Evolutionary conservation across 2,113 vertebrate species (phyloP).

Genomic region (Nothobranchius kuhntae): DNA sequence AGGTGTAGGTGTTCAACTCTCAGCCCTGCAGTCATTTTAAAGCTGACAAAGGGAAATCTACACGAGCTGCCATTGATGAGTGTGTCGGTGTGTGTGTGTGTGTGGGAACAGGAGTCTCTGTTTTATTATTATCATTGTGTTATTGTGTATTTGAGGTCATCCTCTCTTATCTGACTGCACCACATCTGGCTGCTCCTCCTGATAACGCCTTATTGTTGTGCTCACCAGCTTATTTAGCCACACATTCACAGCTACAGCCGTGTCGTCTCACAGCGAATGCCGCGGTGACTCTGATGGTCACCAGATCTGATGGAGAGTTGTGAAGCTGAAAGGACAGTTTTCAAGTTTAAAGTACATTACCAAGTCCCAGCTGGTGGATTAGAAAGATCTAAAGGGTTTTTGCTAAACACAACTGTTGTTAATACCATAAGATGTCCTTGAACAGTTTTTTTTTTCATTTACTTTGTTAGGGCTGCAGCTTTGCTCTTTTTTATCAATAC

Average conservation of each 20-base stretch:
- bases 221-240: slow-evolving; percentile 17
- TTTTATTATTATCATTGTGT: slow-evolving; percentile 34
- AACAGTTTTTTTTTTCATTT: too few species aligned
- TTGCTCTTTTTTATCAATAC: background rate
- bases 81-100: background rate
- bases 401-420: too few species aligned
- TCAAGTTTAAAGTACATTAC: background rate
- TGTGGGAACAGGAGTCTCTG: slow-evolving; percentile 37
- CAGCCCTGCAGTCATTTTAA: too few species aligned
- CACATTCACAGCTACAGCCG: background rate
- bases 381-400: too few species aligned
- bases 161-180: slow-evolving; percentile 39
- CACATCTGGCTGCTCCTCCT: slow-evolving; percentile 33
- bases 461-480: too few species aligned
- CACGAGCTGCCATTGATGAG: too few species aligned
- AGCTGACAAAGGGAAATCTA: too few species aligned
- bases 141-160: slow-evolving; percentile 29
- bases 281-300: background rate
- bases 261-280: background rate
- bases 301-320: background rate
- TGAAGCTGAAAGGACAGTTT: background rate
- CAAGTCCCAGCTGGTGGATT: background rate
- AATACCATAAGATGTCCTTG: too few species aligned
- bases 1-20: too few species aligned
- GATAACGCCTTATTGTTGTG: slow-evolving; percentile 43